phyloP scores from a whole-genome alignment of 1,140 invertebrate genomes.

The Phocides pigmalion region DNA sequence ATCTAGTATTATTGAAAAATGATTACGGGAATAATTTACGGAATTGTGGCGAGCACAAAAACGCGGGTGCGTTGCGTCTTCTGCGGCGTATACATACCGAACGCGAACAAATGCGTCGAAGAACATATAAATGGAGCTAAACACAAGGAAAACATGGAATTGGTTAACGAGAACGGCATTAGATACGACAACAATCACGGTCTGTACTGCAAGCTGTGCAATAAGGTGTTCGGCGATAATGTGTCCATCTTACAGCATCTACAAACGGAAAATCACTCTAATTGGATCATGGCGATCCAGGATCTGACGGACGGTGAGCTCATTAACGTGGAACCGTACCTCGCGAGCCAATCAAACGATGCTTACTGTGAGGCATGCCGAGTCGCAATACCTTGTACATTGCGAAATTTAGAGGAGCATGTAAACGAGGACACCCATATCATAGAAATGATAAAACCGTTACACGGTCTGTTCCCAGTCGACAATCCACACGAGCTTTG shows the following conservation, averaged over 20 bases:
- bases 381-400: slow-evolving; percentile 43
- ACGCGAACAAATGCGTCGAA: slow-evolving; percentile 67
- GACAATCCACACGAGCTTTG: slow-evolving; percentile 59
- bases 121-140: slow-evolving; percentile 65
- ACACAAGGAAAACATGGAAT: slow-evolving; percentile 63
- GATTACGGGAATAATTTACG: slow-evolving; percentile 55
- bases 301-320: slow-evolving; percentile 63
- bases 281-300: slow-evolving; percentile 58
- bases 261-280: slow-evolving; percentile 56
- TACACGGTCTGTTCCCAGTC: slow-evolving; percentile 62
- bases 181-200: slow-evolving; percentile 41
- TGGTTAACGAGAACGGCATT: slow-evolving; percentile 61
- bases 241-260: slow-evolving; percentile 59
- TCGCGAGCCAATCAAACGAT: slow-evolving; percentile 53
- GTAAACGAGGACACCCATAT: slow-evolving; percentile 58
- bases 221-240: slow-evolving; percentile 42
- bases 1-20: slow-evolving; percentile 40
- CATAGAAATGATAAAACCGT: slow-evolving; percentile 53
- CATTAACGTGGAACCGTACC: slow-evolving; percentile 51
- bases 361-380: slow-evolving; percentile 60
- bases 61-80: slow-evolving; percentile 63
- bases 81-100: slow-evolving; percentile 65
- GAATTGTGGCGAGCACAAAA: slow-evolving; percentile 58
- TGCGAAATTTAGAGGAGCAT: slow-evolving; percentile 59
- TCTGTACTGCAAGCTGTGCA: slow-evolving; percentile 62